Evolutionary conservation across 2,888 invertebrate species (phyloP).

Genomic region (Oithona nana): DNA sequence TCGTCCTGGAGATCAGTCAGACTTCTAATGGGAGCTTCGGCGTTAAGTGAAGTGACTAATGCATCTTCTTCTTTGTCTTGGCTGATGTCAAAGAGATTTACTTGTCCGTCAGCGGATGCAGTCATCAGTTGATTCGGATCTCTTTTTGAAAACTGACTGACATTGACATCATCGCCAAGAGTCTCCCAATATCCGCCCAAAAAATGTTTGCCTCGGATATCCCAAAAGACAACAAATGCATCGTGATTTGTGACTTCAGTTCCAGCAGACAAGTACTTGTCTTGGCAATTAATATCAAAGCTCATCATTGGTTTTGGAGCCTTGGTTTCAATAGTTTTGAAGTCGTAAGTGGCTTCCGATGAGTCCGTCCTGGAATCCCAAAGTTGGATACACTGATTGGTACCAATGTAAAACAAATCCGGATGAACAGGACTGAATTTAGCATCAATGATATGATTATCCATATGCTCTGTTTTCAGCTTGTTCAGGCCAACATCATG

Average conservation of each 20-base stretch:
- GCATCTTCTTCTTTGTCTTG: constrained; percentile 59
- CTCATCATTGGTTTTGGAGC: constrained; percentile 40
- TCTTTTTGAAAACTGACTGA: constrained; percentile 49
- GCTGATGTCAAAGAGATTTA: constrained; percentile 60
- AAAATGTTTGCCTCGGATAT: constrained; percentile 41
- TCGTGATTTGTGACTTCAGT: constrained; percentile 48
- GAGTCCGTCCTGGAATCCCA: constrained; percentile 42
- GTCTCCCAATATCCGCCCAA: constrained; percentile 60
- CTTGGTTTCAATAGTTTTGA: constrained; percentile 26
- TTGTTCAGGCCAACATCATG: neutral
- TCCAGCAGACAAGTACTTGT: constrained; percentile 50
- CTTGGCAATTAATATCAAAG: constrained; percentile 52
- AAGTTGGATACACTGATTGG: constrained; percentile 38
- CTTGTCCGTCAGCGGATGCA: constrained; percentile 54
- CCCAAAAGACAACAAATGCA: constrained; percentile 61
- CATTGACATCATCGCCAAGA: constrained; percentile 60
- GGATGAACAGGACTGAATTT: constrained; percentile 37
- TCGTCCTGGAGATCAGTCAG: constrained; percentile 33
- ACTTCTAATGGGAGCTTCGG: constrained; percentile 51
- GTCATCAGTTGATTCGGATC: constrained; percentile 47
- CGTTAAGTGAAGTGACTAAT: constrained; percentile 50
- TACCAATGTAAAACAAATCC: constrained; percentile 39
- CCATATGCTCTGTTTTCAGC: neutral
- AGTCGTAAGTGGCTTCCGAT: constrained; percentile 23
- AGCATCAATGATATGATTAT: neutral